Conservation (phyloP, 2,797 vertebrate species). For the Melopsittacus undulatus region DNA sequence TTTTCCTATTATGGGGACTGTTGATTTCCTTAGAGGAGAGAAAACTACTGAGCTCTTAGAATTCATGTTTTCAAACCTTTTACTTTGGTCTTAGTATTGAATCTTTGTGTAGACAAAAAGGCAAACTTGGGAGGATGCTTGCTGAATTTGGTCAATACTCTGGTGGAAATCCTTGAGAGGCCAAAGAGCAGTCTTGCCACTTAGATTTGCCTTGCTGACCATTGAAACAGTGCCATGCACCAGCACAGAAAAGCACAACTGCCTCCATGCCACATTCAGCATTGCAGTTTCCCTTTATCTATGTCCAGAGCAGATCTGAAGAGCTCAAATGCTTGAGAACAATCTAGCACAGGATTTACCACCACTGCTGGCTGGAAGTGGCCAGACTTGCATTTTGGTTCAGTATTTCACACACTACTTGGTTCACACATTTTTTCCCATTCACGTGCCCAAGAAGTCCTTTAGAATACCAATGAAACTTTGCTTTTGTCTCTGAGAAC, state of each 20-base stretch:
- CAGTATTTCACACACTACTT: not conserved
- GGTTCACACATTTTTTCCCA: fast-evolving
- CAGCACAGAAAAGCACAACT: not conserved
- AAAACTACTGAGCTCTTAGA: not conserved
- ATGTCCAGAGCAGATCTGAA: not conserved
- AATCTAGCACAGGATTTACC: not conserved
- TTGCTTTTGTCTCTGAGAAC: not conserved
- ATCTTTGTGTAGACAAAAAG: not conserved
- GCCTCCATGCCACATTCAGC: not conserved
- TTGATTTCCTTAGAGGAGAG: not conserved
- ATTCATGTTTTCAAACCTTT: not conserved
- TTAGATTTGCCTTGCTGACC: not conserved
- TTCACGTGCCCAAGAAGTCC: not conserved
- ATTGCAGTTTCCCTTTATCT: not conserved
- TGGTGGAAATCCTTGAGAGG: not conserved
- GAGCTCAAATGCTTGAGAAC: not conserved
- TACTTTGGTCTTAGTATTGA: not conserved
- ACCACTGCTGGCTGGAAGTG: not conserved
- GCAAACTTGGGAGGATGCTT: not conserved
- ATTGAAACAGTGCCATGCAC: too few species aligned
- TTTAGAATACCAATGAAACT: not conserved
- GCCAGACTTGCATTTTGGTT: not conserved
- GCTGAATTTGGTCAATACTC: not conserved
- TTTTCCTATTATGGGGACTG: not conserved
- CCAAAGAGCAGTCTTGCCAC: not conserved